Base-by-base conservation (phyloP, 2,113 vertebrate genomes). In the Petroica traversi region DNA sequence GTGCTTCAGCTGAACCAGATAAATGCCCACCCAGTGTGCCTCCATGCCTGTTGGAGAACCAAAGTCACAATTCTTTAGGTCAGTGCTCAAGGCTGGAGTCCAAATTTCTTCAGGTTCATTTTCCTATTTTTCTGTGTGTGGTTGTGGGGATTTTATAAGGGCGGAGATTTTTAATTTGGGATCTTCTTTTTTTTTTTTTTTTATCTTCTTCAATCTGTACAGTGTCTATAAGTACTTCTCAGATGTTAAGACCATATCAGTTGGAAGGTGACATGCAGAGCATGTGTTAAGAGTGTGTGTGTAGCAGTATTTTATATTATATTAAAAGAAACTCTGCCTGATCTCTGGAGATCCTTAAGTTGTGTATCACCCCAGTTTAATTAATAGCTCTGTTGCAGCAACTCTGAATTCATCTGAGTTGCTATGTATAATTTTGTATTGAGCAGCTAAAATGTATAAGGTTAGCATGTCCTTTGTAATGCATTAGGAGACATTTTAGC, bases 401-500 rank as follows among this genome's bases (percentile, higher is more conserved):
- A 76, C 66, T 81, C 85, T 46, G 71, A 67, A 72, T n/a, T 43
- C 46, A 86, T 91, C 78, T 92, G 75, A 92, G 67, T 62, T 45
- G 15, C 29, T 41, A 14, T 5, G 82, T 38, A 84, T 54, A 78
- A 11, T 41, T 71, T 54, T 26, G 31, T 57, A 88, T 36, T 43
- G 79, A 78, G 51, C 19, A 63, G 57, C 31, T 59, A 17, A 63
- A 57, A 88, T 46, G 71, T 68, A 71, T 23, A 86, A 66, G 71
- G 72, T 25, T 41, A 59, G 57, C 0, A 3, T 69, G 66, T 62
- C 71, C 52, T 81, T 68, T 31, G 31, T 63, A 89, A 82, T 49
- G 57, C 69, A 88, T 87, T 96, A 96, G 88, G 62, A 88, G 81
- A 76, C 16, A 2, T 91, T 96, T 96, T 82, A 93, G 90, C 88